phyloP scores from a whole-genome alignment of 2,888 invertebrate genomes.

The Xiphydria camelus region DNA sequence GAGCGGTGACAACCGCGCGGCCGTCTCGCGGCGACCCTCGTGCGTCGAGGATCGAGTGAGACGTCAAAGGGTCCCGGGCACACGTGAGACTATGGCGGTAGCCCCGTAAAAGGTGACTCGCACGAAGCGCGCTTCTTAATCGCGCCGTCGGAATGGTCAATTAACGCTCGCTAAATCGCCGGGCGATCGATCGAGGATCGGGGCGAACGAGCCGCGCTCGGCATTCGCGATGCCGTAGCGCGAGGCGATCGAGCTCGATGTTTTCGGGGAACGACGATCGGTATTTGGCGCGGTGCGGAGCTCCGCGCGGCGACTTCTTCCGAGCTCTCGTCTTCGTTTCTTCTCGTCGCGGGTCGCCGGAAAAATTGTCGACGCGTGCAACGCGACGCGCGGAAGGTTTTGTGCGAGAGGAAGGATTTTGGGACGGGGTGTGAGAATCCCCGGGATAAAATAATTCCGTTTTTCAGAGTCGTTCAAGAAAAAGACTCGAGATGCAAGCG shows the following conservation, averaged over 20 bases:
- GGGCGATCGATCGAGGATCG: constrained; percentile 14
- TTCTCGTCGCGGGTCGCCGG: too few species aligned
- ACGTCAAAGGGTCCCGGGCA: constrained; percentile 1
- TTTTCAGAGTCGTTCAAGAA: too few species aligned
- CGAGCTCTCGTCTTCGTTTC: too few species aligned
- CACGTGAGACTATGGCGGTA: constrained; percentile 11
- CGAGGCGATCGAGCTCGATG: not conserved
- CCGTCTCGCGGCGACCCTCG: not conserved
- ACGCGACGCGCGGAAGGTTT: too few species aligned
- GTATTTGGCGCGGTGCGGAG: not conserved
- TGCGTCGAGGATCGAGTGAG: not conserved
- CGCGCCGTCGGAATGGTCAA: constrained; percentile 24
- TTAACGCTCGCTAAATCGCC: constrained; percentile 26
- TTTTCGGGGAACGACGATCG: not conserved
- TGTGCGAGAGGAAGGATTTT: too few species aligned
- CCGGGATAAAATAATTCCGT: too few species aligned
- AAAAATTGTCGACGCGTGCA: too few species aligned
- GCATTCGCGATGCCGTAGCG: not conserved
- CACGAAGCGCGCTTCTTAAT: constrained; percentile 14
- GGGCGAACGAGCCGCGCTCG: not conserved
- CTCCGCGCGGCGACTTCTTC: too few species aligned
- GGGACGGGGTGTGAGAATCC: too few species aligned
- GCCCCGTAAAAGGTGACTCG: constrained; percentile 13
- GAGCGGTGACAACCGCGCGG: not conserved
- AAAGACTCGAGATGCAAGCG: too few species aligned